Evolutionary conservation across 2,888 invertebrate genomes (phyloP), one percentile per base, ranked within the genome.

Genomic region (Timema podura): DNA sequence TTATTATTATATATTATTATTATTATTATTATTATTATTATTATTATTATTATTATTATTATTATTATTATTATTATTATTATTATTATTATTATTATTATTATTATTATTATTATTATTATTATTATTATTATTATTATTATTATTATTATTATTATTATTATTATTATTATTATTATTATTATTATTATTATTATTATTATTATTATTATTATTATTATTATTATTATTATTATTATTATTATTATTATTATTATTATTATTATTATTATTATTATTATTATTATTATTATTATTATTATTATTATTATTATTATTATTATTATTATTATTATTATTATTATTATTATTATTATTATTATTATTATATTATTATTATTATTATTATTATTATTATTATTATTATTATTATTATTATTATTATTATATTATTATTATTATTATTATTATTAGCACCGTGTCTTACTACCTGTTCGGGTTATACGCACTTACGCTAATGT

Each of bases 11-110:
- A 47, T 48, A 3, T 0, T 45, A 15, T 13, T 8, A 8, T 30
- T n/a, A 30, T 45, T 7, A 45, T 54, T 47, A 15, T 54, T 48
- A 67, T 8, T 13, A 44, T 8, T 16, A 57, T 48, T 67, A 48
- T 67, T 54, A 54, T 45, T 45, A 46, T 65, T 64, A 45, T 64
- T 65, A 65, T 65, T 51, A 51, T n/a, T 51, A 51, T n/a, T 51
- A 51, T n/a, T 51, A 51, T n/a, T 51, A 51, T n/a, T 51, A 51
- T n/a, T 51, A 51, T n/a, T 51, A 51, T n/a, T 51, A 51, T n/a
- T 51, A 51, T n/a, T 51, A 51, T n/a, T 51, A 51, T n/a, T 51
- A 51, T n/a, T 51, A 51, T n/a, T 51, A 51, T n/a, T 51, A 51
- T n/a, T 51, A 51, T n/a, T 51, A 51, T 16, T 61, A 61, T 16